Conservation (phyloP, 2,888 invertebrate genomes). For the Congeria kusceri region DNA sequence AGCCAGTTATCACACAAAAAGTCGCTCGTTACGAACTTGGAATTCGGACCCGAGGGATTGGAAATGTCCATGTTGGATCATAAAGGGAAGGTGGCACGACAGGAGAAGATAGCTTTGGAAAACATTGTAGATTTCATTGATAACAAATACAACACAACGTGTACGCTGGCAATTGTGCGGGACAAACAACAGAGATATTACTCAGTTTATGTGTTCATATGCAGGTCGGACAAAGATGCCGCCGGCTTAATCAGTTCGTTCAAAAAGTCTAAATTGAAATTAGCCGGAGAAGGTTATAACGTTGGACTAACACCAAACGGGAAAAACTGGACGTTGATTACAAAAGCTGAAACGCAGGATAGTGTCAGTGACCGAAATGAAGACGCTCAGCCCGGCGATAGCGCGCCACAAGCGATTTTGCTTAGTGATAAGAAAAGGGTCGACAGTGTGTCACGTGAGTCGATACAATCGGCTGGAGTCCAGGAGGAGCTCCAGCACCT, state of each 20-base stretch:
- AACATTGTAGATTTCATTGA: slow-evolving; percentile 67
- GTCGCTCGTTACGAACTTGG: slow-evolving; percentile 62
- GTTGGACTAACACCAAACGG: slow-evolving; percentile 52
- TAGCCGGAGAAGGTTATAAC: slow-evolving; percentile 60
- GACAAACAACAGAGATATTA: slow-evolving; percentile 58
- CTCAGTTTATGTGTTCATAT: slow-evolving; percentile 68
- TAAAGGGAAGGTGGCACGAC: slow-evolving; percentile 35
- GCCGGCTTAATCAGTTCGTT: slow-evolving; percentile 58
- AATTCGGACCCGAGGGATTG: slow-evolving; percentile 60
- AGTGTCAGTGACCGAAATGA: slow-evolving; percentile 3
- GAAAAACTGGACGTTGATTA: slow-evolving; percentile 53
- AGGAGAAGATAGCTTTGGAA: slow-evolving; percentile 60
- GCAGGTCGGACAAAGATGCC: slow-evolving; percentile 60
- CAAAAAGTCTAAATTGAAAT: slow-evolving; percentile 39
- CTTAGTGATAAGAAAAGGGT: neutral
- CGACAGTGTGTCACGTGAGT: slow-evolving; percentile 24
- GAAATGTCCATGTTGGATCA: slow-evolving; percentile 57
- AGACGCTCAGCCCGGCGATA: slow-evolving; percentile 16
- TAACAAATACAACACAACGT: slow-evolving; percentile 61
- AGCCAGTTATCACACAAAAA: slow-evolving; percentile 61
- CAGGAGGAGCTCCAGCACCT: slow-evolving; percentile 46
- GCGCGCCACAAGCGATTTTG: neutral
- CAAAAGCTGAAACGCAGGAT: slow-evolving; percentile 21
- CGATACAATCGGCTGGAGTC: slow-evolving; percentile 20
- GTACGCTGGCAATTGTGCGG: slow-evolving; percentile 66